Conservation (phyloP, 2,797 vertebrate species). For the Telmatherina bonti region DNA sequence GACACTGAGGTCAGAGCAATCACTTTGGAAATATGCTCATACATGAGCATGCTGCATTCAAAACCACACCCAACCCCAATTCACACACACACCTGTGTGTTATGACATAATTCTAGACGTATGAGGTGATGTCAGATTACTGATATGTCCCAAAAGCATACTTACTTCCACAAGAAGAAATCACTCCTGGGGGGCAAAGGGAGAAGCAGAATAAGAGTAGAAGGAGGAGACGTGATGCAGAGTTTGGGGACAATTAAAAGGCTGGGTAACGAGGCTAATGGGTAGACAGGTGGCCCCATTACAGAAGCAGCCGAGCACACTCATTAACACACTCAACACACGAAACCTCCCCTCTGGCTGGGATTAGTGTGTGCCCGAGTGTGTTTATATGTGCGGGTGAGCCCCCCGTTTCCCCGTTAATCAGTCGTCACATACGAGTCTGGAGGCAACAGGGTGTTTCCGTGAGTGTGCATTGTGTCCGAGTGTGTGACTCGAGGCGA, state of each 20-base stretch:
- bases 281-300: slow-evolving; percentile 78
- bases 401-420: slow-evolving; percentile 49
- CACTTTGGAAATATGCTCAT: slow-evolving; percentile 52
- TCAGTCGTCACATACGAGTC: slow-evolving; percentile 68
- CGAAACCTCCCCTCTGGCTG: slow-evolving; percentile 71
- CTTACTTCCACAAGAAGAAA: slow-evolving; percentile 33
- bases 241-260: slow-evolving; percentile 74
- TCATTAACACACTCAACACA: slow-evolving; percentile 60
- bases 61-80: slow-evolving; percentile 37
- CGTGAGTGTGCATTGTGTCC: slow-evolving; percentile 47
- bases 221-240: slow-evolving; percentile 40
- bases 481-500: slow-evolving; percentile 56
- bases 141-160: slow-evolving; percentile 56
- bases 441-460: slow-evolving; percentile 69
- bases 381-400: slow-evolving; percentile 17
- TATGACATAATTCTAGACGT: slow-evolving; percentile 50
- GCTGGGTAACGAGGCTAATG: slow-evolving; percentile 75
- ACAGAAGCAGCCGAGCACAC: slow-evolving; percentile 56
- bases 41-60: slow-evolving; percentile 44
- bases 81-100: slow-evolving; percentile 47
- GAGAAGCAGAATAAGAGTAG: slow-evolving; percentile 3
- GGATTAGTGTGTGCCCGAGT: slow-evolving; percentile 62
- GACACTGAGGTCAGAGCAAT: slow-evolving; percentile 69
- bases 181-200: not conserved
- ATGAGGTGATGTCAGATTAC: slow-evolving; percentile 61